Conservation (phyloP, 2,797 vertebrate genomes). For the Coregonus sp. region DNA sequence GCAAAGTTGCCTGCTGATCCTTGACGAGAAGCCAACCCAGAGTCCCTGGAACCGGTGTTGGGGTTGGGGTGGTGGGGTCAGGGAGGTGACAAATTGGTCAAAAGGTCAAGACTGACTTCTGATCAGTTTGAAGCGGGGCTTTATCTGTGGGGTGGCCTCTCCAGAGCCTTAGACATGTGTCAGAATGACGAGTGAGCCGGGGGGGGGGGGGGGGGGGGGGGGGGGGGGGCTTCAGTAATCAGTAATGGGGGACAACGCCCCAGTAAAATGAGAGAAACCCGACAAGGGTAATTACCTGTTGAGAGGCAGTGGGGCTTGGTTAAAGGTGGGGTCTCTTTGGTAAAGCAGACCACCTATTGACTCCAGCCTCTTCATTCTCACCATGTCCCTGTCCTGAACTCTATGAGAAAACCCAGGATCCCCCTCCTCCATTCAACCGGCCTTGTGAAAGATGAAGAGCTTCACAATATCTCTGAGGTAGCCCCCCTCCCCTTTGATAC, state of each 20-base stretch:
- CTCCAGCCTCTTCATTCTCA: neutral
- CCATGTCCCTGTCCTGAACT: neutral
- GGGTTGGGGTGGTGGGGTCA: constrained; percentile 4
- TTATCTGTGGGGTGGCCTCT: neutral
- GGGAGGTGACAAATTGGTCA: neutral
- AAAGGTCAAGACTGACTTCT: constrained; percentile 4
- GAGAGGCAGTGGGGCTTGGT: constrained; percentile 3
- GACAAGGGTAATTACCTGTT: constrained; percentile 18
- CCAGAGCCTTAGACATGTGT: neutral
- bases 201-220: neutral
- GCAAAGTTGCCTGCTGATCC: constrained; percentile 6
- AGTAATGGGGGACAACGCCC: neutral
- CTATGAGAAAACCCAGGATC: neutral
- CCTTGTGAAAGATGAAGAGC: constrained; percentile 4
- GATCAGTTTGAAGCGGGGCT: neutral
- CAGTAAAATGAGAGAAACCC: neutral
- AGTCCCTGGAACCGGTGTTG: neutral
- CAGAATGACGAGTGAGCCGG: neutral
- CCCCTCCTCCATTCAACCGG: neutral
- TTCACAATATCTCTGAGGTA: neutral
- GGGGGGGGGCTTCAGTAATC: neutral
- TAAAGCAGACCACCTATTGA: constrained; percentile 8
- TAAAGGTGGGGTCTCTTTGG: constrained; percentile 5
- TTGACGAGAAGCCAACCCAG: neutral
- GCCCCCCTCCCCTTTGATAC: constrained; percentile 6